Conservation (phyloP, 1,140 invertebrate species). For the Bombus pascuorum region DNA sequence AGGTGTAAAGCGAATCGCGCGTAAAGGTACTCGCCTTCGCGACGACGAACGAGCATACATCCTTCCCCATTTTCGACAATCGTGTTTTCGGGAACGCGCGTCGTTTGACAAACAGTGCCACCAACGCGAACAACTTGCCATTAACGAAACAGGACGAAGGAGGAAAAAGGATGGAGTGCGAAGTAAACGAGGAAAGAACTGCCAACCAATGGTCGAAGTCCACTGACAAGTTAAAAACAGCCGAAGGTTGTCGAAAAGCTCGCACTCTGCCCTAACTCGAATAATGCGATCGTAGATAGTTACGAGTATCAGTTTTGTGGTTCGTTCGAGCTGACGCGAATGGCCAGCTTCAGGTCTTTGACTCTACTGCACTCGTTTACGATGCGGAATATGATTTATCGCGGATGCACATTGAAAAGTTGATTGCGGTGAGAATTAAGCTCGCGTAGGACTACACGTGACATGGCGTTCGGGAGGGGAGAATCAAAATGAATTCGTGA, state of each 20-base stretch:
- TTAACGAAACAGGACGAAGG: slow-evolving; percentile 1
- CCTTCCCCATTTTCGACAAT: background rate
- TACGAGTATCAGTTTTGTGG: background rate
- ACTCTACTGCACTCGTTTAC: background rate
- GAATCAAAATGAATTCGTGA: slow-evolving; percentile 26
- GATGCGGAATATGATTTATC: background rate
- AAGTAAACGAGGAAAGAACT: slow-evolving; percentile 26
- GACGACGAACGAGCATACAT: background rate
- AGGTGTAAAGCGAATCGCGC: background rate
- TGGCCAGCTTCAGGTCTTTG: background rate
- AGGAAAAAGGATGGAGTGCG: background rate
- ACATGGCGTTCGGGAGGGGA: background rate
- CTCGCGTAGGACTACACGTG: background rate
- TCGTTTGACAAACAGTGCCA: slow-evolving; percentile 4
- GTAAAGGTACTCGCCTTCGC: background rate
- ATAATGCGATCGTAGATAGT: background rate
- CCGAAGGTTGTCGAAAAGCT: slow-evolving; percentile 60
- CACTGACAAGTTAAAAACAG: slow-evolving; percentile 67
- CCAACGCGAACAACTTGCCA: background rate
- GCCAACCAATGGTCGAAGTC: slow-evolving; percentile 56
- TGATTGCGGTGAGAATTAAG: background rate
- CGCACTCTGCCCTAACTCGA: slow-evolving; percentile 16
- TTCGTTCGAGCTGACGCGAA: background rate
- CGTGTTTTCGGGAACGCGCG: too few relatives aligned
- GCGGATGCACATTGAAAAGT: background rate